Evolutionary conservation across 2,888 invertebrate genomes (phyloP).

Genomic region (Eugnorisma glareosa): DNA sequence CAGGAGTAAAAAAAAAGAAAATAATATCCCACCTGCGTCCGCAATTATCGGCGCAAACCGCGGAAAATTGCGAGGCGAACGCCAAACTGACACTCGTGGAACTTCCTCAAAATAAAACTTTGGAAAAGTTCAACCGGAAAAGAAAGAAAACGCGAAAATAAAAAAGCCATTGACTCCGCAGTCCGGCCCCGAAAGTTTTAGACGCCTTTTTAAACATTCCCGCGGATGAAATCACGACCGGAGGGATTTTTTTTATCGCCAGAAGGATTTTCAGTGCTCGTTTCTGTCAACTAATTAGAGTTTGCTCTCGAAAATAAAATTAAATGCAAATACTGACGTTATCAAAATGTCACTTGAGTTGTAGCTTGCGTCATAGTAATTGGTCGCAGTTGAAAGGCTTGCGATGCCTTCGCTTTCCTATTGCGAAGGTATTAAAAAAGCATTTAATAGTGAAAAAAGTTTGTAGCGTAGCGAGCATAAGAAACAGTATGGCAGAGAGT

Average conservation of each 20-base stretch:
- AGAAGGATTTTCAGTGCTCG: constrained; percentile 80
- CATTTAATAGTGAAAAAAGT: constrained; percentile 46
- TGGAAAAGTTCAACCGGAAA: constrained; percentile 89
- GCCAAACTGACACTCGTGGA: constrained; percentile 89
- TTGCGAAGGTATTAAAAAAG: constrained; percentile 44
- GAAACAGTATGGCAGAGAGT: constrained; percentile 84
- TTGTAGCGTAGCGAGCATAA: constrained; percentile 65
- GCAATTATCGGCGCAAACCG: constrained; percentile 89
- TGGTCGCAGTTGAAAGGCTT: constrained; percentile 48
- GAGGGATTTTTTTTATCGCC: constrained; percentile 80
- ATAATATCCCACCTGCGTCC: constrained; percentile 86
- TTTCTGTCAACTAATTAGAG: constrained; percentile 85
- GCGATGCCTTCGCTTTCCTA: constrained; percentile 10
- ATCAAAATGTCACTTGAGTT: constrained; percentile 68
- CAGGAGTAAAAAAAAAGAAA: constrained; percentile 73
- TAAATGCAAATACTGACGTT: constrained; percentile 72
- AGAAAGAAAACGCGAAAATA: constrained; percentile 89
- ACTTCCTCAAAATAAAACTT: constrained; percentile 89
- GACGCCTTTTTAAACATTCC: constrained; percentile 86
- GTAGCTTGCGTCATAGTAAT: constrained; percentile 55
- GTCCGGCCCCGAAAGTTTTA: constrained; percentile 85
- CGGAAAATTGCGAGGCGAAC: constrained; percentile 88
- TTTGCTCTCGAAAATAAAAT: constrained; percentile 73
- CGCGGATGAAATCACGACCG: constrained; percentile 82
- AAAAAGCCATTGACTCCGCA: constrained; percentile 90